Base-by-base conservation (phyloP, 2,888 invertebrate genomes). In the Nymphalis c-album region DNA sequence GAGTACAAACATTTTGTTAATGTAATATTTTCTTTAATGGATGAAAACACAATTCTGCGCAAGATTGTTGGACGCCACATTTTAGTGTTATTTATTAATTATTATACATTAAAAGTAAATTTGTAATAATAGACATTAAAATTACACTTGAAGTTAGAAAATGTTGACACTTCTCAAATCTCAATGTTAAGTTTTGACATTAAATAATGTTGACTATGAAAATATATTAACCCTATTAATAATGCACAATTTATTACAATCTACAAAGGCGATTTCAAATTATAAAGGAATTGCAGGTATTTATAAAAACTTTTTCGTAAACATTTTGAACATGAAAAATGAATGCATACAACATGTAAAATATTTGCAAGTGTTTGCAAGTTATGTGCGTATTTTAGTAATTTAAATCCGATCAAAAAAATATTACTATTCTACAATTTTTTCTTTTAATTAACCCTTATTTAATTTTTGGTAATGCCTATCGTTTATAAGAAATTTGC, bases 41-140 rank as follows among this genome's bases (percentile, higher is more conserved):
- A 80, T 48, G 89, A 85, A 66, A 85, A 73, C 40, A 87, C 75
- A 22, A 86, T 75, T 78, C 87, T 90, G 46, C 84, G 82, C 67
- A 89, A 77, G 72, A 89, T 75, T 40, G 84, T 79, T 57, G 87
- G 87, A 50, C 90, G 87, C 90, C 90, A 91, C 91, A 92, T 92
- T 70, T 67, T 72, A 47, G n/a, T 35, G 3, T 45, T 61, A 35
- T 51, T 62, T 58, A 26, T 40, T 58, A 31, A 6, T 31, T 31
- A 31, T 31, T 31, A 59, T 59, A 64, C 40, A n/a, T 51, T 55
- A 17, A 67, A 50, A 31, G 48, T 10, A 46, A 16, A 3, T 20
- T 35, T 59, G 35, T 35, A 60, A 48, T 51, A 55, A n/a, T 6
- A n/a, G 31, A 13, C 13, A 40, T 40, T 40, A 40, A 40, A 40